Conservation (phyloP, 1,140 invertebrate species). For the Meloidogyne chitwoodi region DNA sequence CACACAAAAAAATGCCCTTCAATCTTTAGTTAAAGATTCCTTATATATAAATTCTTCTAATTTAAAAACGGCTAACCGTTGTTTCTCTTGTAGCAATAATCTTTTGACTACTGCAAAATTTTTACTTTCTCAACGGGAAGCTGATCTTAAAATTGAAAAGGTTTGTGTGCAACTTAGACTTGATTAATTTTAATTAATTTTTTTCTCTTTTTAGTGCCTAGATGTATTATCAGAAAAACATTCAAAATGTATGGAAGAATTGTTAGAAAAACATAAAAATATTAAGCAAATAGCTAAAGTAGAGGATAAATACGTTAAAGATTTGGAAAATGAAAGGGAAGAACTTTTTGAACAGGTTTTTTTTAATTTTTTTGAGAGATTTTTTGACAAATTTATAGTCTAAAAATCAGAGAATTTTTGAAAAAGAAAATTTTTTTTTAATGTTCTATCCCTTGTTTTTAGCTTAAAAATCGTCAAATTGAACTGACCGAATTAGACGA, state of each 20-base stretch:
- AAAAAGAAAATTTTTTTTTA: not conserved
- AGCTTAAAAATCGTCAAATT: constrained; percentile 1
- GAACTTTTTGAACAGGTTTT: not conserved
- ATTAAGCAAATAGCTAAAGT: not conserved
- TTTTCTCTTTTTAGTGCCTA: constrained; percentile 8
- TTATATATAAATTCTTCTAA: not conserved
- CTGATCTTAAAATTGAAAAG: constrained; percentile 20
- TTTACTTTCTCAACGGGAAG: not conserved
- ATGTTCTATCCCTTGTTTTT: too few species aligned
- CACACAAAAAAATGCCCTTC: not conserved
- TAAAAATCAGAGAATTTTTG: too few species aligned
- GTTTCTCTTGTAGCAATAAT: not conserved
- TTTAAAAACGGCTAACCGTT: not conserved
- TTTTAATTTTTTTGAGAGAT: not conserved
- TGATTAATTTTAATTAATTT: not conserved
- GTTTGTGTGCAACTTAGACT: not conserved
- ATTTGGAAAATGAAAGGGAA: constrained; percentile 11
- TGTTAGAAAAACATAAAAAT: not conserved
- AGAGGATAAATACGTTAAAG: constrained; percentile 1
- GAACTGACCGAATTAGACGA: constrained; percentile 9
- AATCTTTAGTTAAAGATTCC: constrained; percentile 21
- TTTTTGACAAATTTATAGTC: too few species aligned
- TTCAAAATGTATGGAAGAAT: constrained; percentile 14
- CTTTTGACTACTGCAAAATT: constrained; percentile 8
- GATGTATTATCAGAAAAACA: constrained; percentile 14